Evolutionary conservation across 1,140 invertebrate species (phyloP).

Genomic region (Drosophila littoralis): DNA sequence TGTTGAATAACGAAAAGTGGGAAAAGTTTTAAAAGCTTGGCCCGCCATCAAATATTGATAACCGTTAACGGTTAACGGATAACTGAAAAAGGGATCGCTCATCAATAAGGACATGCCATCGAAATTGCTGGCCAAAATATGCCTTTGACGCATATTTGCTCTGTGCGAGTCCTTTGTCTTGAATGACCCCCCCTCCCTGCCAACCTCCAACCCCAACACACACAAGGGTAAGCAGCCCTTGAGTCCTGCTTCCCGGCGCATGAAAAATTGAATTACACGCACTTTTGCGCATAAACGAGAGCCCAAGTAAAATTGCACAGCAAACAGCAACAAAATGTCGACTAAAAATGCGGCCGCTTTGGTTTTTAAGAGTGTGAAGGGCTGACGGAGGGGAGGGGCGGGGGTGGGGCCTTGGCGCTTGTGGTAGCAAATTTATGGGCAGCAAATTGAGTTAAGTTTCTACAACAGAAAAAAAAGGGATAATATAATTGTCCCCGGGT

Average conservation of each 20-base stretch:
- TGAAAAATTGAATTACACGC: conserved; percentile 82
- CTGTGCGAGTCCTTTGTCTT: conserved; percentile 66
- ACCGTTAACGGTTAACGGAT: conserved; percentile 49
- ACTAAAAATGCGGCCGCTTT: conserved; percentile 71
- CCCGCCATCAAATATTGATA: conserved; percentile 74
- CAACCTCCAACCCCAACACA: neutral
- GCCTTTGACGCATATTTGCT: conserved; percentile 72
- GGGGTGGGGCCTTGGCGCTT: conserved; percentile 36
- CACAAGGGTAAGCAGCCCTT: conserved; percentile 31
- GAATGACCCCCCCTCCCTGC: conserved; percentile 17
- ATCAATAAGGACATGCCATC: conserved; percentile 68
- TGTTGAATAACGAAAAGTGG: conserved; percentile 5
- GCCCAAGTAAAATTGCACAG: conserved; percentile 50
- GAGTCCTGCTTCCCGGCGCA: conserved; percentile 42
- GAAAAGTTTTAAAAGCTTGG: conserved; percentile 57
- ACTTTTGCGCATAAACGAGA: conserved; percentile 78
- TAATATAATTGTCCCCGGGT: conserved; percentile 73
- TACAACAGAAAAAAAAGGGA: conserved; percentile 48
- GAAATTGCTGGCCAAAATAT: conserved; percentile 76
- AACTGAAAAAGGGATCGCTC: conserved; percentile 69
- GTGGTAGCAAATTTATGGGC: conserved; percentile 74
- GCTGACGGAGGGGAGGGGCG: neutral
- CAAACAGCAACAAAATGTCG: conserved; percentile 55
- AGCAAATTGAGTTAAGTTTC: conserved; percentile 78
- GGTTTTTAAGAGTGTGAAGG: conserved; percentile 35